Conservation (phyloP, 2,113 vertebrate species). For the Rhinoptilus africanus region DNA sequence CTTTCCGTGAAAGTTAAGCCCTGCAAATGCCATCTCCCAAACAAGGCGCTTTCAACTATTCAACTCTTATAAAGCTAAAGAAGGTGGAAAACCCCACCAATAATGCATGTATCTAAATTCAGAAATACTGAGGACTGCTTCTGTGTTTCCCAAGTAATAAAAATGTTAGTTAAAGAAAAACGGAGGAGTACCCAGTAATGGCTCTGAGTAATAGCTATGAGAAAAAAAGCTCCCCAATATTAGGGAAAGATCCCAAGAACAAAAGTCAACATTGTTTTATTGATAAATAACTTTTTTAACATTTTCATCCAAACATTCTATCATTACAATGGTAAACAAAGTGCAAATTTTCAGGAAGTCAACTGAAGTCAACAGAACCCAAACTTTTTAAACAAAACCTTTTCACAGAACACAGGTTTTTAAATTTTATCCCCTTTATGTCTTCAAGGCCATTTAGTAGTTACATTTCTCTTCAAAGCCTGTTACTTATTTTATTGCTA, state of each 20-base stretch:
- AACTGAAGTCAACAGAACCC: conserved; percentile 69
- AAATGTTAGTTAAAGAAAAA: neutral
- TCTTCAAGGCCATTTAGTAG: conserved; percentile 63
- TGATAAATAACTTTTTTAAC: conserved; percentile 70
- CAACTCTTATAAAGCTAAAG: neutral
- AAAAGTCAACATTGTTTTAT: conserved; percentile 39
- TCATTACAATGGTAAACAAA: conserved; percentile 73
- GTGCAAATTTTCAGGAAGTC: conserved; percentile 70
- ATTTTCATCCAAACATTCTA: conserved; percentile 61
- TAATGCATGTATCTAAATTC: neutral
- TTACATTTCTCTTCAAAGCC: conserved; percentile 49
- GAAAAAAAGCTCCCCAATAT: neutral
- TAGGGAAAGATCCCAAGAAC: neutral
- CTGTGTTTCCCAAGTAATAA: neutral
- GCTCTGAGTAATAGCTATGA: neutral
- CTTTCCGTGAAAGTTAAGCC: neutral
- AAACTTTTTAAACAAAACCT: conserved; percentile 65
- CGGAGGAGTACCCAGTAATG: neutral
- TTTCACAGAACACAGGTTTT: conserved; percentile 65
- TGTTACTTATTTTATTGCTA: conserved; percentile 72
- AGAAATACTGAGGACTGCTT: neutral
- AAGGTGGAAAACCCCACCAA: neutral
- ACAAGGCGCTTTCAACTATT: neutral
- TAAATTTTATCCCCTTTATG: conserved; percentile 42
- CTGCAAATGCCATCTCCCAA: neutral